Conservation (phyloP, 2,888 invertebrate genomes). For the Pandemis cinnamomeana region DNA sequence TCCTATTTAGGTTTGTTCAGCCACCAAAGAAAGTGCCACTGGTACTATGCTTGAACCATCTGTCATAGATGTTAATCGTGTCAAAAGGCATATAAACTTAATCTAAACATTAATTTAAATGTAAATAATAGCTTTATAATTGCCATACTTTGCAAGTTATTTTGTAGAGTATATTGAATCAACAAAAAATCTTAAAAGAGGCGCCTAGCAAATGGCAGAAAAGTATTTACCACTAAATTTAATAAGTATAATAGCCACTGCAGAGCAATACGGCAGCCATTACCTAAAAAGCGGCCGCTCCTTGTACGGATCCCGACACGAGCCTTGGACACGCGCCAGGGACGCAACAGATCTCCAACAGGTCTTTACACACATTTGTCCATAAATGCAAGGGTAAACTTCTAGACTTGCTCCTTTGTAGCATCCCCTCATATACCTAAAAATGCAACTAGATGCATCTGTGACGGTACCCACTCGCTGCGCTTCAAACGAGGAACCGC, state of each 20-base stretch:
- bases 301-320: conserved; percentile 63
- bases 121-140: too few species aligned
- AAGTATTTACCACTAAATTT: conserved; percentile 24
- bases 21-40: too few species aligned
- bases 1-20: too few species aligned
- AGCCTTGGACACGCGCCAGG: conserved; percentile 72
- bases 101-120: too few species aligned
- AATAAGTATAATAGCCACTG: conserved; percentile 23
- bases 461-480: conserved; percentile 32
- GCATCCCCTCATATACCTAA: conserved; percentile 48
- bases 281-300: conserved; percentile 63
- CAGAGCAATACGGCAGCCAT: conserved; percentile 49
- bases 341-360: conserved; percentile 75
- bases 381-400: conserved; percentile 40
- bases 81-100: background rate
- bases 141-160: too few species aligned
- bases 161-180: background rate
- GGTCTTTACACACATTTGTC: conserved; percentile 54
- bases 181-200: background rate
- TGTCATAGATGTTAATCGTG: too few species aligned
- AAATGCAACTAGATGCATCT: conserved; percentile 56
- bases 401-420: conserved; percentile 32
- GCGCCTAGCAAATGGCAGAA: background rate
- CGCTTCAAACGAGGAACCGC: conserved; percentile 61
- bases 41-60: too few species aligned